Evolutionary conservation across 2,797 vertebrate genomes (phyloP).

Genomic region (Neostethus bicornis): DNA sequence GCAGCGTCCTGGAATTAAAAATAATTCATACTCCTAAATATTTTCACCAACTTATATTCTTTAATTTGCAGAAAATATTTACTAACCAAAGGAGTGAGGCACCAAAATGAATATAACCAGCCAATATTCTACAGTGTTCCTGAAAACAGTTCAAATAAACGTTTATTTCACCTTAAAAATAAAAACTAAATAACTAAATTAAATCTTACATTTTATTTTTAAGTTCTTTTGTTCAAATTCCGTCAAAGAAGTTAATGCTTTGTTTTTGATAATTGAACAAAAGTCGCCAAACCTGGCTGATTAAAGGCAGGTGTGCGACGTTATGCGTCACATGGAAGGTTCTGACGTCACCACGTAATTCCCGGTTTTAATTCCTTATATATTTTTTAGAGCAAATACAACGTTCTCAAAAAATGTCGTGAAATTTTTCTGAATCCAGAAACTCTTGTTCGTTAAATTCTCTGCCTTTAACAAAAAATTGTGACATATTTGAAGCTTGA

Average conservation of each 20-base stretch:
- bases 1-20: constrained; percentile 51
- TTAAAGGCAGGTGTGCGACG: constrained; percentile 55
- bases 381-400: too few relatives aligned
- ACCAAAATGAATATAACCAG: constrained; percentile 51
- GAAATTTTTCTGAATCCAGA: too few relatives aligned
- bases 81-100: constrained; percentile 62
- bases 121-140: constrained; percentile 44
- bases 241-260: background rate
- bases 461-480: too few relatives aligned
- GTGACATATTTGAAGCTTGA: too few relatives aligned
- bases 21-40: background rate
- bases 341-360: too few relatives aligned
- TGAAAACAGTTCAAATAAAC: constrained; percentile 33
- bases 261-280: background rate
- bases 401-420: too few relatives aligned
- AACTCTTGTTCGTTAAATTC: too few relatives aligned
- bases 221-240: background rate
- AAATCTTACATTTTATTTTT: constrained; percentile 54
- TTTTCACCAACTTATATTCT: background rate
- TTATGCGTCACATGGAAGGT: constrained; percentile 15
- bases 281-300: constrained; percentile 26
- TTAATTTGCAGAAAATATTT: background rate
- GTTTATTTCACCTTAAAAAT: background rate
- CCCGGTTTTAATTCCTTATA: too few relatives aligned
- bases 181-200: too few relatives aligned